Percentiles rank a stretch among this genome's conserved stretches.
Evolutionary conservation across 2,888 invertebrate species (phyloP).

Genomic region (Lepas anatifera): DNA sequence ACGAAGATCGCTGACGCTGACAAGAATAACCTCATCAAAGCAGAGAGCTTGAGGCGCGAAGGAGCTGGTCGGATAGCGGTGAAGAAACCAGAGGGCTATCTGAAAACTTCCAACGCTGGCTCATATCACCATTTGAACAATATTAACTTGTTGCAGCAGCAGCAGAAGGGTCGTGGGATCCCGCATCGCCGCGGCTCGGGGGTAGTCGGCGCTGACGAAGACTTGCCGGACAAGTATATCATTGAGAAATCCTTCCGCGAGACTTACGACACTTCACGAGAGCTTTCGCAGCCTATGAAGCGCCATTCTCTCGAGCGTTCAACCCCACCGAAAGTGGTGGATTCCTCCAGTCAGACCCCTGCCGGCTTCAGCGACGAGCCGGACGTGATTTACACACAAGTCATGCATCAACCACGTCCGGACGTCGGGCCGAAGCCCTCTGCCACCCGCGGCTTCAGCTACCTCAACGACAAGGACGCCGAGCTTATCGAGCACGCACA

Average conservation of each 20-base stretch:
- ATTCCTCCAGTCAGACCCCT: neutral
- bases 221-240: neutral
- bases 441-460: slow-evolving; percentile 9
- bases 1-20: neutral
- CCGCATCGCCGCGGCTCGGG: neutral
- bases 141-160: neutral
- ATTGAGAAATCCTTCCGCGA: neutral
- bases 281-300: neutral
- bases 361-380: neutral
- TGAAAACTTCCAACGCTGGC: neutral
- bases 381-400: slow-evolving; percentile 2
- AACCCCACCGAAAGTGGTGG: neutral
- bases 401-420: neutral
- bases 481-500: neutral
- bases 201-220: neutral
- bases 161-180: too few species aligned
- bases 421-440: too few species aligned
- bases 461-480: neutral
- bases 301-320: neutral
- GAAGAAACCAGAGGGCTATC: neutral
- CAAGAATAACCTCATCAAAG: slow-evolving; percentile 7
- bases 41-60: neutral
- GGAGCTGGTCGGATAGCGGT: neutral
- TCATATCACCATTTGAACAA: neutral
- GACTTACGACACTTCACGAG: neutral